A percentile compares a stretch with the other conserved stretches of the same genome.
phyloP scores from a whole-genome alignment of 2,113 vertebrate genomes.

The Scopus umbretta region DNA sequence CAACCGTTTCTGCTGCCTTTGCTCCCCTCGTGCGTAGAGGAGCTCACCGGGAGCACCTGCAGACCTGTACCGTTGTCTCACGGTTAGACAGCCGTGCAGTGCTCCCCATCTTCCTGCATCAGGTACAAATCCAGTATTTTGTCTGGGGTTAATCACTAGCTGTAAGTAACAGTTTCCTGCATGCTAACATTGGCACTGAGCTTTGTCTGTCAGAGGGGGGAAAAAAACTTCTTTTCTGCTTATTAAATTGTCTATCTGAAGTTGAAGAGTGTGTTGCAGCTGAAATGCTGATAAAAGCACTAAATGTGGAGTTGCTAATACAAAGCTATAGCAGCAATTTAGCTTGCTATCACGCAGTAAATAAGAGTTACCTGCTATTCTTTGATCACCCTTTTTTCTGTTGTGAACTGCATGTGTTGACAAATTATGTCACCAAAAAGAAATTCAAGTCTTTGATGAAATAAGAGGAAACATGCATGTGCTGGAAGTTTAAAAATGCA shows the following conservation, averaged over 20 bases:
- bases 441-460: constrained; percentile 47
- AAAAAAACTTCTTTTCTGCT: neutral
- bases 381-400: constrained; percentile 56
- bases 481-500: neutral
- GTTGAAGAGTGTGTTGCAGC: neutral
- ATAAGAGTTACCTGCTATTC: constrained; percentile 50
- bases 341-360: neutral
- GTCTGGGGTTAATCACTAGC: neutral
- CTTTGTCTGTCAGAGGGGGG: neutral
- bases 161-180: neutral
- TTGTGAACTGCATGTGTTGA: constrained; percentile 4
- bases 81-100: accelerated
- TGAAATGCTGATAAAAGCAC: constrained; percentile 53
- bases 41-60: neutral
- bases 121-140: neutral
- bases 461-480: constrained; percentile 13
- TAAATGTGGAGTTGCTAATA: constrained; percentile 21
- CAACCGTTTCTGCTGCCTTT: neutral
- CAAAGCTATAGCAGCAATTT: constrained; percentile 29
- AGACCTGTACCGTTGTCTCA: accelerated
- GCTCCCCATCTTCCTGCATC: neutral
- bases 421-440: constrained; percentile 51
- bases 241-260: neutral
- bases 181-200: neutral
- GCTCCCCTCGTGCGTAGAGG: neutral